Evolutionary conservation across 2,797 vertebrate genomes (phyloP), one percentile per base, ranked within the genome.

Genomic region (Chloroceryle amazona): DNA sequence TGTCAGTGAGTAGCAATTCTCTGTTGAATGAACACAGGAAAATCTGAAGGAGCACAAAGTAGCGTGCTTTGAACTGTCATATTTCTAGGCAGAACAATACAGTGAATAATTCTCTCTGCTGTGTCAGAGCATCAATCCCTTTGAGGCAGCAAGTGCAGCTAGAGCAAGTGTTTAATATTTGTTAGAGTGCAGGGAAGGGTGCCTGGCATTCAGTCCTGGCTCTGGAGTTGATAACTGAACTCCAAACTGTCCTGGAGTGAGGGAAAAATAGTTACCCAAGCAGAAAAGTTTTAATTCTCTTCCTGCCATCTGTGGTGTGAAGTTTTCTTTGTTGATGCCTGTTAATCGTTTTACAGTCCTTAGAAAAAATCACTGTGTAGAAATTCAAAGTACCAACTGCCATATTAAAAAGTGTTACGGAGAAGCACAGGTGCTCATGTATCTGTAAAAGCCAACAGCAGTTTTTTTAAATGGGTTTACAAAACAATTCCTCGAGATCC

Each of bases 231-330:
- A 81, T 52, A 47, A 65, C 60, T 90, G 81, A 75, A 81, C 68
- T 72, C 23, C 39, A 81, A 65, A 79, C 26, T 46, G n/a, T n/a
- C 41, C 73, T 68, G 28, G 39, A 73, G 46, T 71, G 37, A 82
- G 37, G 52, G 20, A 41, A 92, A 86, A 89, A 79, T 35, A 88
- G 22, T 35, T 87, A 52, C 14, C 4, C 29, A 86, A 55, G 70
- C 47, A 92, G 42, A 92, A 86, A 87, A 83, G 39, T 75, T 94
- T 93, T 75, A 25, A 23, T 82, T 93, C 26, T 90, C 11, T 80
- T 88, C 26, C 10, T 75, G 25, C 25, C 31, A 73, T 29, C 17
- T 72, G 19, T 66, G 20, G 19, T 47, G 29, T 41, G 28, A 75
- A 79, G 25, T 42, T 91, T 81, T 61, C 21, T 92, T 81, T 84